Evolutionary conservation across 2,888 invertebrate genomes (phyloP).

Genomic region (Sinodicranocentrus sp.): DNA sequence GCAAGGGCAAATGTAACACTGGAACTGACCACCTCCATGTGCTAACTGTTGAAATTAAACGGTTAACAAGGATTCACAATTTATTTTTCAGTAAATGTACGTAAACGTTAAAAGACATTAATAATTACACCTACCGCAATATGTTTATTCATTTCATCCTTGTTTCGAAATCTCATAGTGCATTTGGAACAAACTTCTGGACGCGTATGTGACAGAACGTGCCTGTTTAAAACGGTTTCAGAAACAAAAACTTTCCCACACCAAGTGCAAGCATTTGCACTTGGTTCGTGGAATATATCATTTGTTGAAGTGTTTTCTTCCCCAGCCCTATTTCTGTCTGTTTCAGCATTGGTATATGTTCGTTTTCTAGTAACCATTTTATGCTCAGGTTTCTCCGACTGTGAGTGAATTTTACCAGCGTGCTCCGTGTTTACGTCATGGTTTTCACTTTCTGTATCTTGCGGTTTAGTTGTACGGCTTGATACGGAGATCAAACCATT

Average conservation of each 20-base stretch:
- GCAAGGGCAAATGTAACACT: slow-evolving; percentile 46
- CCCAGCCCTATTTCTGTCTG: background rate
- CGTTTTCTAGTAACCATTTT: background rate
- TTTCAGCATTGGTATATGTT: background rate
- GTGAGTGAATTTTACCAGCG: background rate
- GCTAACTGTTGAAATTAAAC: background rate
- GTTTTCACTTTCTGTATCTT: background rate
- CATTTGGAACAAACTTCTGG: slow-evolving; percentile 31
- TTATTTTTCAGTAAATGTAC: background rate
- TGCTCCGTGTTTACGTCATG: background rate
- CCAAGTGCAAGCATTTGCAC: background rate
- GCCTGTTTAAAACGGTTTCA: background rate
- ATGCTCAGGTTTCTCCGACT: background rate
- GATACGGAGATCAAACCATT: too few relatives aligned
- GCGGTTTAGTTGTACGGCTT: too few relatives aligned
- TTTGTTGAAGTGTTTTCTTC: background rate
- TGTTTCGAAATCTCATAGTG: slow-evolving; percentile 11
- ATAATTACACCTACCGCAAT: background rate
- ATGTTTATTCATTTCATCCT: slow-evolving; percentile 21
- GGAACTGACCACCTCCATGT: slow-evolving; percentile 12
- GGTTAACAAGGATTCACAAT: background rate
- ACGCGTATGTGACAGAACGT: slow-evolving; percentile 13
- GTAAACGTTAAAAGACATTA: too few relatives aligned
- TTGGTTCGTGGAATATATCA: too few relatives aligned
- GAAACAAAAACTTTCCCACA: slow-evolving; percentile 13